These are phyloP conservation scores for Bombus waltoni DNA, from an alignment of 1,140 invertebrate species.

Conservation along the genomic window DNA sequence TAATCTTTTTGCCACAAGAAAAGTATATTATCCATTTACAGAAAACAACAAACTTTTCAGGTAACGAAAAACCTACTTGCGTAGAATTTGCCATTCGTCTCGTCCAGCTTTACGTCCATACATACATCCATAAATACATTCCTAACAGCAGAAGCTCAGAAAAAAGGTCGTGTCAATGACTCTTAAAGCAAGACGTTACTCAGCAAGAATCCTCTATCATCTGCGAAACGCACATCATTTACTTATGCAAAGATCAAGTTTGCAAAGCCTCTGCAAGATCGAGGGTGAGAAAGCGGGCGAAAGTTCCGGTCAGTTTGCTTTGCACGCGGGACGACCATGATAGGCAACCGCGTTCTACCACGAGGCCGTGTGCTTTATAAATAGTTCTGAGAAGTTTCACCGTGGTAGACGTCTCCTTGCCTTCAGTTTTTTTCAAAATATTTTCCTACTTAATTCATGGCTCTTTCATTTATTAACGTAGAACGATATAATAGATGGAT, in stretches of 20 bases:
- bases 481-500: not conserved
- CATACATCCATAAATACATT: not conserved
- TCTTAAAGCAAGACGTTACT: not conserved
- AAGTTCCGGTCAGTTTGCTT: slow-evolving; percentile 56
- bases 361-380: slow-evolving; percentile 64
- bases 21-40: too few species aligned
- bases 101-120: too few species aligned
- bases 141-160: not conserved
- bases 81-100: not conserved
- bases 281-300: slow-evolving; percentile 46
- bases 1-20: too few species aligned
- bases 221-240: not conserved
- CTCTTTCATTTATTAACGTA: not conserved
- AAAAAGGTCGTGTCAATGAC: slow-evolving; percentile 15
- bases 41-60: not conserved
- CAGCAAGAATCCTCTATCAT: not conserved
- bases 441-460: not conserved
- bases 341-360: slow-evolving; percentile 56
- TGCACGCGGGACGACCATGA: slow-evolving; percentile 67
- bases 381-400: slow-evolving; percentile 58
- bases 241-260: not conserved
- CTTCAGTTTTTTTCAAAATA: not conserved
- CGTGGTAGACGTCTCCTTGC: slow-evolving; percentile 15
- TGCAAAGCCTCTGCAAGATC: not conserved
- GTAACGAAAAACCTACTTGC: not conserved